Percentiles rank a stretch among this genome's conserved stretches.
phyloP scores from a whole-genome alignment of 2,113 vertebrate species.

The Erpornis zantholeuca region DNA sequence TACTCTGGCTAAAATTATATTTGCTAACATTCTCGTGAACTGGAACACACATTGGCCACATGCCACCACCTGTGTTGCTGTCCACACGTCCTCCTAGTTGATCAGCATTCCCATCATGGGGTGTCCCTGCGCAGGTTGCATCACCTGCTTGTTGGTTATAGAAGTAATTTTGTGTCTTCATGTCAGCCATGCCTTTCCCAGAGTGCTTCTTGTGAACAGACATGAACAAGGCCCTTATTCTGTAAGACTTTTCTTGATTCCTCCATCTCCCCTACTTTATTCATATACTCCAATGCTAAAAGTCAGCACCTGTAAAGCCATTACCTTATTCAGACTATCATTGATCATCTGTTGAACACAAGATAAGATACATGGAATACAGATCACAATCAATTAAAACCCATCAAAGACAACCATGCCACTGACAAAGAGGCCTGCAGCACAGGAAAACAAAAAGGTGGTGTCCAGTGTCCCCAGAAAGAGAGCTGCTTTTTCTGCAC shows the following conservation, averaged over 20 bases:
- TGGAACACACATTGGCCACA: background rate
- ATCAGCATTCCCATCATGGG: background rate
- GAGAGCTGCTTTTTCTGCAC: background rate
- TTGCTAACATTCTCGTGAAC: background rate
- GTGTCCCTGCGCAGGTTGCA: background rate
- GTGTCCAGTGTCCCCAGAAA: background rate
- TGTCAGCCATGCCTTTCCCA: background rate
- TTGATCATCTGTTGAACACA: background rate
- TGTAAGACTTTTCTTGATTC: background rate
- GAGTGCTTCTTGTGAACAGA: background rate
- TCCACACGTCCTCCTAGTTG: background rate
- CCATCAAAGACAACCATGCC: background rate
- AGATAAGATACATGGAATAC: background rate
- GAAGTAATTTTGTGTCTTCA: background rate
- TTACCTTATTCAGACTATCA: background rate
- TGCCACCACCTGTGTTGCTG: background rate
- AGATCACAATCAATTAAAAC: background rate
- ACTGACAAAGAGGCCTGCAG: background rate
- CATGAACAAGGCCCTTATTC: background rate
- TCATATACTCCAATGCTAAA: background rate
- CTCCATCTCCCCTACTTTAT: background rate
- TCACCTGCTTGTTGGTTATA: background rate
- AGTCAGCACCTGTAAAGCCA: background rate
- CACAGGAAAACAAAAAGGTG: background rate
- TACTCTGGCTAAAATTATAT: background rate